Evolutionary conservation across 2,888 invertebrate species (phyloP), one percentile per base, ranked within the genome.

Genomic region (Neoaliturus tenellus): DNA sequence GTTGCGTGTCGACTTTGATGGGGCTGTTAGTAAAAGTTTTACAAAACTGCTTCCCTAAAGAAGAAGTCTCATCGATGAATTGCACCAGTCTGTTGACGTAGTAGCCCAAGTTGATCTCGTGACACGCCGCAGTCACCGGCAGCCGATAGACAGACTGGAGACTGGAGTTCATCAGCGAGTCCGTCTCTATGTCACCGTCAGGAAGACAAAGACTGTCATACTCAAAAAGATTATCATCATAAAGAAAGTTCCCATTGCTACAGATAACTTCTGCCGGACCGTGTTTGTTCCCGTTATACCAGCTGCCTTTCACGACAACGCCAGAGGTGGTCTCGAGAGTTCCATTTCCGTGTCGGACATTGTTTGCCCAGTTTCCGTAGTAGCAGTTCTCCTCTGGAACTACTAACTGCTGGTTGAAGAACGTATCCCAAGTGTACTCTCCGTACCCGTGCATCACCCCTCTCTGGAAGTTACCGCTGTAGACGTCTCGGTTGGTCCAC

Each of bases 401-500:
- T 31, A 69, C 62, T 14, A 80, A 23, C 39, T 80, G 69, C 10
- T 69, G 20, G 35, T 71, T 71, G 71, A 35, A 28, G 31, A 71
- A 82, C 17, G 71, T 62, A 5, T 48, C 35, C 83, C 83, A 83
- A 0, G 83, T 83, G 69, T 80, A 83, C 28, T 83, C 69, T 58
- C 82, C 82, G 39, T 78, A 62, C 6, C 83, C 83, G 44, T 83
- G 69, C 23, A 83, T 80, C 44, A 48, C 20, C 10, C 67, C 80
- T 23, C 67, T 41, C 0, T 69, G 28, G 80, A 80, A 83, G 51
- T 83, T 35, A 8, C 83, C 83, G 67, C 71, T 80, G 51, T 83
- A 83, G 4, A 80, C 80, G 75, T 84, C 84, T n/a, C 48, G 35
- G 62, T 84, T 84, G 31, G 84, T 80, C 84, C 84, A 84, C 5